phyloP scores from a whole-genome alignment of 2,888 invertebrate genomes.

The Noctua fimbriata region DNA sequence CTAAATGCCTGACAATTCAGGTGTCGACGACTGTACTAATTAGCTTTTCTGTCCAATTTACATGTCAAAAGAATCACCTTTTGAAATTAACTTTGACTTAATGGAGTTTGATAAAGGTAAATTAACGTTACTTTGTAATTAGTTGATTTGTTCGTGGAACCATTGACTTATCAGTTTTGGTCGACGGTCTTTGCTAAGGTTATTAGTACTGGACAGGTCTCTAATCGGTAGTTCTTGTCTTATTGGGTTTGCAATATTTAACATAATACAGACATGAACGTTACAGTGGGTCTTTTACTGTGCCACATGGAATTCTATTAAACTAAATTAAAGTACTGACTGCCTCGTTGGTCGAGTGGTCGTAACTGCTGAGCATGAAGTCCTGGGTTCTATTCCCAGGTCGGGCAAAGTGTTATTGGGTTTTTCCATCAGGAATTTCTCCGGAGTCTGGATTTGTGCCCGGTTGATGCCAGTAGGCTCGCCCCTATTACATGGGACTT shows the following conservation, averaged over 20 bases:
- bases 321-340: too few species aligned
- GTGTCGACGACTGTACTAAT: constrained; percentile 71
- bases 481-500: too few species aligned
- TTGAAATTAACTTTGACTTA: constrained; percentile 64
- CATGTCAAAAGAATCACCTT: constrained; percentile 76
- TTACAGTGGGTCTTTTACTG: neutral
- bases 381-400: too few species aligned
- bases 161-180: constrained; percentile 20
- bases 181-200: neutral
- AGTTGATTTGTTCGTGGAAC: neutral
- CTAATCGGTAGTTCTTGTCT: neutral
- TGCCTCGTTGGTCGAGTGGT: too few species aligned
- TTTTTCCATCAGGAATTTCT: too few species aligned
- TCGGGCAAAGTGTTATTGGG: too few species aligned
- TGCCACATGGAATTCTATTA: neutral
- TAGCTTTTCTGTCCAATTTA: constrained; percentile 73
- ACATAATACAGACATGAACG: neutral
- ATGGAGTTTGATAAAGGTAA: constrained; percentile 63
- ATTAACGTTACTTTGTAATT: constrained; percentile 50
- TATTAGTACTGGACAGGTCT: neutral
- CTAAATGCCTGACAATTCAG: constrained; percentile 64
- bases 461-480: too few species aligned
- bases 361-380: too few species aligned
- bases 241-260: neutral
- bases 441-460: too few species aligned